A percentile compares a stretch with the other conserved stretches of the same genome.
Evolutionary conservation across 92 coral and sea anemone species (phyloP).

Genomic region (Umimayanthus chanpuru): DNA sequence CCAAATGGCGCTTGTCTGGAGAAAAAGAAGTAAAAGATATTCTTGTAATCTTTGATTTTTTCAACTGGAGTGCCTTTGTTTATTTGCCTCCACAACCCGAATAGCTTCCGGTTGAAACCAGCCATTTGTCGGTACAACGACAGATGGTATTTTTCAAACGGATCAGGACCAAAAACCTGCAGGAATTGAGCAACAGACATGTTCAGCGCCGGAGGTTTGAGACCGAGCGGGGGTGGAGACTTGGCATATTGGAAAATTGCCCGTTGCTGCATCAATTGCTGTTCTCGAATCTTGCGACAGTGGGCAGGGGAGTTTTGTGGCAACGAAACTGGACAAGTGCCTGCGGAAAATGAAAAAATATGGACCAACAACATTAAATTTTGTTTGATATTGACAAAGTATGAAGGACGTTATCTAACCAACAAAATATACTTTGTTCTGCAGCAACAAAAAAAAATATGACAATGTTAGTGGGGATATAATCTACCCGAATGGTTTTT

Average conservation of each 20-base stretch:
- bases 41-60: not conserved
- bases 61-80: not conserved
- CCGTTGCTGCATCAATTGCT: not conserved
- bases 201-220: not conserved
- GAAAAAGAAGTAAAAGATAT: not conserved
- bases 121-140: not conserved
- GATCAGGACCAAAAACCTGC: not conserved
- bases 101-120: not conserved
- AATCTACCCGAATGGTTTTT: too few relatives aligned
- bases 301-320: not conserved
- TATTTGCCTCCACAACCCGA: not conserved
- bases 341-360: not conserved
- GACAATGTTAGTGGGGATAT: too few relatives aligned
- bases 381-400: not conserved
- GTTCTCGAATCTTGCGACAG: conserved; percentile 5
- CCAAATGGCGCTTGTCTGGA: not conserved
- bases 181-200: not conserved
- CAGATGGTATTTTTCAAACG: conserved; percentile 8
- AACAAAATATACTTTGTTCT: not conserved
- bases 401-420: not conserved
- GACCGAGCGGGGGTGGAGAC: not conserved
- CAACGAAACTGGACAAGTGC: conserved; percentile 4
- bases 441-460: not conserved
- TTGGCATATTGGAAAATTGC: not conserved
- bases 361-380: not conserved